These are phyloP conservation scores for Nephrotoma appendiculata DNA, from an alignment of 2,888 invertebrate genomes.

Conservation along the genomic window DNA sequence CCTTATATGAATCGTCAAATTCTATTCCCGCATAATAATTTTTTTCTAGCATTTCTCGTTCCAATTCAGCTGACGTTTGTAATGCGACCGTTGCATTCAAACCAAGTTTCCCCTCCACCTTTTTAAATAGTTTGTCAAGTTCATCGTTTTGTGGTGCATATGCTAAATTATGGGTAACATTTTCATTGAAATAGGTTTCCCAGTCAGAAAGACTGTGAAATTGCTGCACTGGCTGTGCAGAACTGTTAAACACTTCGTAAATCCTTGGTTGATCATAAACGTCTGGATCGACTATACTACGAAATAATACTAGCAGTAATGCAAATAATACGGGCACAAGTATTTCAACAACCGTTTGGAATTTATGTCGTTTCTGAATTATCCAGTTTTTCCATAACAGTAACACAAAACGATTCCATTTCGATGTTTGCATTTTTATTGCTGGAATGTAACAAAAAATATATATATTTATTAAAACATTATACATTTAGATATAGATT, in stretches of 20 bases:
- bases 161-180: not conserved
- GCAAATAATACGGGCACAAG: constrained; percentile 50
- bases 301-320: constrained; percentile 50
- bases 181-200: not conserved
- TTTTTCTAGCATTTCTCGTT: not conserved
- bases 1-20: constrained; percentile 40
- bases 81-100: not conserved
- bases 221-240: not conserved
- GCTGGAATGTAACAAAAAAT: not conserved
- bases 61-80: constrained; percentile 1
- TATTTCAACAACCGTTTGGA: constrained; percentile 53
- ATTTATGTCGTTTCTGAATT: constrained; percentile 55
- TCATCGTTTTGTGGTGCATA: not conserved
- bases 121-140: not conserved
- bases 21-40: constrained; percentile 38
- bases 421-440: constrained; percentile 11
- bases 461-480: not conserved
- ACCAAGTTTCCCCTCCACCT: not conserved
- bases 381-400: constrained; percentile 75
- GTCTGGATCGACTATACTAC: constrained; percentile 47
- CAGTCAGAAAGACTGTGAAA: not conserved
- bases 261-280: constrained; percentile 12
- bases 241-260: not conserved
- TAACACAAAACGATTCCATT: constrained; percentile 46
- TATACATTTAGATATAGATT: too few species aligned